Percentiles rank a stretch among this genome's conserved stretches.
These are phyloP conservation scores for Craterocephalus amniculus DNA, from an alignment of 2,797 vertebrate genomes.

Conservation along the genomic window DNA sequence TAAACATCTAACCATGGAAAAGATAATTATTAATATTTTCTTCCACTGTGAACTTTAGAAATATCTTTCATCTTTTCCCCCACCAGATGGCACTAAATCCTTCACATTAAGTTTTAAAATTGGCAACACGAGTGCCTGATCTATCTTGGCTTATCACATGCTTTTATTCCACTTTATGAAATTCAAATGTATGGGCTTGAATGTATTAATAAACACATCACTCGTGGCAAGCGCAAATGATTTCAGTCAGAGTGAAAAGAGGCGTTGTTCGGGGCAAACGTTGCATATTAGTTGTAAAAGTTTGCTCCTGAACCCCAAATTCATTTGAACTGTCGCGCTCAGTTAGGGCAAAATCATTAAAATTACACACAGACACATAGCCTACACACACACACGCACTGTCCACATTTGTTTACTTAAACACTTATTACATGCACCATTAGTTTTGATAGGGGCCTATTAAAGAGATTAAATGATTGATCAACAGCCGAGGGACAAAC, in stretches of 20 bases:
- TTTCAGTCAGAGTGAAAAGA: constrained; percentile 39
- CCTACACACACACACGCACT: no score
- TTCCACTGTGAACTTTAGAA: not conserved
- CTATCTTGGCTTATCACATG: constrained; percentile 49
- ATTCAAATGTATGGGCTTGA: constrained; percentile 71
- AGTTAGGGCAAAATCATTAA: constrained; percentile 64
- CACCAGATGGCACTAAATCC: constrained; percentile 67
- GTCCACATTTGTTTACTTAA: constrained; percentile 76
- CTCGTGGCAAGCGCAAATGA: constrained; percentile 57
- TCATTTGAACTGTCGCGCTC: constrained; percentile 62
- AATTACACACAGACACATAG: no score
- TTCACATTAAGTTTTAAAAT: constrained; percentile 24
- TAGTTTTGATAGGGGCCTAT: constrained; percentile 74
- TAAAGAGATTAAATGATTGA: constrained; percentile 79
- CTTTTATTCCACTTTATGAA: constrained; percentile 51
- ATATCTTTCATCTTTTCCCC: not conserved
- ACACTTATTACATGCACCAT: constrained; percentile 74
- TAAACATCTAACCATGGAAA: no score
- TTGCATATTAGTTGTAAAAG: constrained; percentile 66
- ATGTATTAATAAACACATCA: constrained; percentile 61
- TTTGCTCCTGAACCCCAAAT: constrained; percentile 64
- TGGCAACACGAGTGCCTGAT: constrained; percentile 15
- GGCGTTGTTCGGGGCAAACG: constrained; percentile 57
- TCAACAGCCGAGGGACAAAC: constrained; percentile 63
- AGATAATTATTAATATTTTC: no score